Evolutionary conservation across 2,113 vertebrate genomes (phyloP).

Genomic region (Leptosomus discolor): DNA sequence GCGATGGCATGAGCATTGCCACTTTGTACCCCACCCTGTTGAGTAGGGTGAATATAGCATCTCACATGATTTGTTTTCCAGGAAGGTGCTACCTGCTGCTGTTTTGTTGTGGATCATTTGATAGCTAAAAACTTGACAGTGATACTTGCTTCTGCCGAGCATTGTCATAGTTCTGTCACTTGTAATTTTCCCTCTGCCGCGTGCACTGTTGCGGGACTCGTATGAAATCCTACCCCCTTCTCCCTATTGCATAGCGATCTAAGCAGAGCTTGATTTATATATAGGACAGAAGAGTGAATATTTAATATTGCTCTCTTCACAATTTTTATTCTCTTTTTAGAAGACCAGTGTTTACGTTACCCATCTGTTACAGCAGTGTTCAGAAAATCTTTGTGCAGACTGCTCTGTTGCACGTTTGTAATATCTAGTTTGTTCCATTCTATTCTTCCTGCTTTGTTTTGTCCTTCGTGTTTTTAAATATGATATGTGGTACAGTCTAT

Average conservation of each 20-base stretch:
- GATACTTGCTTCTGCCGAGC: background rate
- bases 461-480: background rate
- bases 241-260: rapidly evolving
- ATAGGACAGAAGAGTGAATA: background rate
- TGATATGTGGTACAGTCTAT: background rate
- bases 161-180: background rate
- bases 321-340: background rate
- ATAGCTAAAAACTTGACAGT: background rate
- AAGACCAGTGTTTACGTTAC: background rate
- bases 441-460: background rate
- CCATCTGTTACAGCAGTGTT: background rate
- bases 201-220: rapidly evolving
- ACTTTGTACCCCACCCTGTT: no score
- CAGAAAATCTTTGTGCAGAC: background rate
- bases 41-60: background rate
- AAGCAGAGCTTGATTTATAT: background rate
- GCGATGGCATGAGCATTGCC: no score
- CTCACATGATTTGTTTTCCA: rapidly evolving
- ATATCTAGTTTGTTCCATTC: background rate
- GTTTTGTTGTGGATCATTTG: background rate
- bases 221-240: background rate
- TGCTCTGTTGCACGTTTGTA: rapidly evolving
- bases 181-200: background rate
- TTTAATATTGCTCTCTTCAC: background rate
- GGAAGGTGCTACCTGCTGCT: background rate